Evolutionary conservation across 2,888 invertebrate species (phyloP), one percentile per base, ranked within the genome.

Genomic region (Prionchulus punctatus): DNA sequence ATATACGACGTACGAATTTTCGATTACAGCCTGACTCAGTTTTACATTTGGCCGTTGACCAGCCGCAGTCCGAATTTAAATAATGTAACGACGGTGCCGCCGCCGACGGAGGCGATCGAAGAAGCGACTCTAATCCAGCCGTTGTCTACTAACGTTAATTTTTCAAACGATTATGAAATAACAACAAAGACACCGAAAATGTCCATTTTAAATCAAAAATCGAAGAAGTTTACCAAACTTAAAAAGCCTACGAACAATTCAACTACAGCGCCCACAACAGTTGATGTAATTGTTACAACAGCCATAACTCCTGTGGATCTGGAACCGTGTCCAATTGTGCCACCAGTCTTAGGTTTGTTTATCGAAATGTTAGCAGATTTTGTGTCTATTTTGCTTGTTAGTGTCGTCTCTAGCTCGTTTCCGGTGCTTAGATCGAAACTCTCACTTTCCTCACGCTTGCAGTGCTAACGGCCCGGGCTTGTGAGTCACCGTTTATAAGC

Each of bases 321-420:
- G 36, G 31, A 18, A 12, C 18, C 15, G 45, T 56, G 56, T 53
- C 56, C 56, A 18, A 23, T 45, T 7, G 12, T 53, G 31, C 56
- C 56, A 27, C 56, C 56, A 2, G 53, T 53, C 4, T 26, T 56
- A 21, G 56, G 56, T 56, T n/a, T n/a, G n/a, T n/a, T n/a, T n/a
- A n/a, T n/a, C n/a, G n/a, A n/a, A n/a, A n/a, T n/a, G n/a, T n/a
- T n/a, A n/a, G n/a, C n/a, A n/a, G n/a, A n/a, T n/a, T n/a, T n/a
- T n/a, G n/a, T n/a, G n/a, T n/a, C n/a, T n/a, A n/a, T n/a, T n/a
- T n/a, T n/a, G n/a, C n/a, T n/a, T n/a, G n/a, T n/a, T n/a, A n/a
- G n/a, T n/a, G n/a, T n/a, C n/a, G n/a, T n/a, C n/a, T n/a, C n/a
- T n/a, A n/a, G n/a, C n/a, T n/a, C n/a, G n/a, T n/a, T n/a, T n/a